These are phyloP conservation scores for Tolypeutes matacus DNA, from an alignment of 2,797 vertebrate genomes.

Conservation along the genomic window DNA sequence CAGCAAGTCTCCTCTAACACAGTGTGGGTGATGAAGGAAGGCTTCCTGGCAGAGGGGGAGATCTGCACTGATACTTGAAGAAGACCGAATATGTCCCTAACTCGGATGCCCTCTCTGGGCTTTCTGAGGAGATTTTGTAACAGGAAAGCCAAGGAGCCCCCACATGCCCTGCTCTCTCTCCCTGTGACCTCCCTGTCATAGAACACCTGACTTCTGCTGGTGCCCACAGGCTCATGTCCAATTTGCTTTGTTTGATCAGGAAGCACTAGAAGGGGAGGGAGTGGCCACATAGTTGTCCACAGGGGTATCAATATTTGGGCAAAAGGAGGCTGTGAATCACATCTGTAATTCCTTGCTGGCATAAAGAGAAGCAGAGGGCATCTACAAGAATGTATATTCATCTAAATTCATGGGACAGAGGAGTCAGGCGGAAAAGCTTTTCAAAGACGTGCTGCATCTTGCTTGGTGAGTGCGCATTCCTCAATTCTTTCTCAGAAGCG, in stretches of 20 bases:
- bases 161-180: constrained; percentile 42
- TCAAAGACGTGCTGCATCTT: constrained; percentile 85
- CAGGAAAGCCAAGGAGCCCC: constrained; percentile 53
- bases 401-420: constrained; percentile 81
- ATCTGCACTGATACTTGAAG: constrained; percentile 3
- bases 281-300: neutral
- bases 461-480: constrained; percentile 83
- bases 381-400: constrained; percentile 65
- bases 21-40: neutral
- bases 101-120: neutral
- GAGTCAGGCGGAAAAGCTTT: constrained; percentile 84
- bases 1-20: neutral
- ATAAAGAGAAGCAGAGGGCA: constrained; percentile 77
- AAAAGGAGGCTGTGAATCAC: constrained; percentile 75
- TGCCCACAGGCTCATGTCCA: constrained; percentile 16
- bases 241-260: constrained; percentile 70
- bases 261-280: constrained; percentile 35
- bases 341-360: constrained; percentile 81
- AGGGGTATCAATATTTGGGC: constrained; percentile 64
- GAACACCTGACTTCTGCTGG: constrained; percentile 65
- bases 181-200: constrained; percentile 51
- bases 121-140: constrained; percentile 69
- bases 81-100: neutral
- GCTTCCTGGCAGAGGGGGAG: neutral
- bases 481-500: constrained; percentile 85